Evolutionary conservation across 1,140 invertebrate species (phyloP), one percentile per base, ranked within the genome.

Genomic region (Zaprionus lachaisei): DNA sequence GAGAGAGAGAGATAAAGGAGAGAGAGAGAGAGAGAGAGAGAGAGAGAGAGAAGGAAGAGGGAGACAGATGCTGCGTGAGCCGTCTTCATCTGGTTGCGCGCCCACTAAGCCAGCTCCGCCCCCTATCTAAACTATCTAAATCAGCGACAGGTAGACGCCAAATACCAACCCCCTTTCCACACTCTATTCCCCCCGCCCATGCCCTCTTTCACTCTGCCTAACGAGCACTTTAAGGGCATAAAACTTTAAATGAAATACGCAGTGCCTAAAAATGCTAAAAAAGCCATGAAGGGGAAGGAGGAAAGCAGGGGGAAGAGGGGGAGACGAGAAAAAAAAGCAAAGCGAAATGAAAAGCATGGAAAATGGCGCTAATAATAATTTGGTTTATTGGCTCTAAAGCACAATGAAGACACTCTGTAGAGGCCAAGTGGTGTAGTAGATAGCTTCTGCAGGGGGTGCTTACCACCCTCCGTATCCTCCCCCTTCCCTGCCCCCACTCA

Each of bases 341-440:
- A 41, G 31, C 47, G 28, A 55, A 68, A 69, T 62, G 72, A 72
- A 41, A 56, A 44, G 76, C 72, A 86, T 77, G 41, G 83, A 85
- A 80, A 86, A 92, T 92, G 82, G 84, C 91, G 86, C 80, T 91
- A 92, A 92, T 92, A 92, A 92, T 92, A 92, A 92, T 92, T 92
- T 92, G 82, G 84, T 92, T 92, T 92, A 92, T 92, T 89, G 85
- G 91, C 91, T 83, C 83, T 85, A 89, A 92, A 91, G 82, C 82
- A 82, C 91, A 91, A 92, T 89, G 87, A 80, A 83, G 82, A 87
- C 79, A 73, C 65, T 66, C 58, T 24, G 31, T 11, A 9, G 31
- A 24, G 71, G 70, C 68, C 72, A 84, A 87, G 81, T 90, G 85
- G 31, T 41, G 34, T 28, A 37, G 80, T 84, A 80, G 82, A 78